Evolutionary conservation across 2,797 vertebrate species (phyloP).

Genomic region (Leucoraja ocellata): DNA sequence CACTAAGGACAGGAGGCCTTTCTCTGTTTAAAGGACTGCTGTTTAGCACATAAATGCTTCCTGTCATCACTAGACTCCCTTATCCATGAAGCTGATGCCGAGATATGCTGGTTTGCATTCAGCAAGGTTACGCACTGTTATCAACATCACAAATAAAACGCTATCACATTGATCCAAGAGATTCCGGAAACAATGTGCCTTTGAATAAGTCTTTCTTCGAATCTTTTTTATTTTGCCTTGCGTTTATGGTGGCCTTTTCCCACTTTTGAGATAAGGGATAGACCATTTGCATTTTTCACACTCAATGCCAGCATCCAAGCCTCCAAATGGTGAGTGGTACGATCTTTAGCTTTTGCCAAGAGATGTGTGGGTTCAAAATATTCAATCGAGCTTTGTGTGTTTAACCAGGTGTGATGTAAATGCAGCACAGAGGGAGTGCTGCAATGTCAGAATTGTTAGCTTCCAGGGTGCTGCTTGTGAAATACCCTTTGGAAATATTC

Average conservation of each 20-base stretch:
- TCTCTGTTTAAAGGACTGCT: conserved; percentile 11
- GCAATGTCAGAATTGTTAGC: not conserved
- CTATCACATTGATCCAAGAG: conserved; percentile 17
- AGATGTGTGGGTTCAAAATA: not conserved
- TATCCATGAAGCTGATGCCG: conserved; percentile 3
- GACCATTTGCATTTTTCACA: not conserved
- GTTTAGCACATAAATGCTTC: conserved; percentile 36
- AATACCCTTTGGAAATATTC: not conserved
- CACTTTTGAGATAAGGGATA: not conserved
- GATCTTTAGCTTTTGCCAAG: not conserved
- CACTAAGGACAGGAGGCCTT: conserved; percentile 30
- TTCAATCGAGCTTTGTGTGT: not conserved
- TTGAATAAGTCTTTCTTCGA: not conserved
- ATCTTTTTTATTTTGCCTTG: not conserved
- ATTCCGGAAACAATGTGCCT: conserved; percentile 13
- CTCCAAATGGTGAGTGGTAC: not conserved
- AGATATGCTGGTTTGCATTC: conserved; percentile 27
- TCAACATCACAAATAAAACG: conserved; percentile 1
- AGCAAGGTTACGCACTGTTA: not conserved
- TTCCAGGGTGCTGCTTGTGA: not conserved
- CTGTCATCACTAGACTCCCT: conserved; percentile 23
- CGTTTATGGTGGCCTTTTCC: not conserved
- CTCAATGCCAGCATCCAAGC: not conserved
- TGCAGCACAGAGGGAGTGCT: not conserved
- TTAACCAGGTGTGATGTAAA: not conserved